Evolutionary conservation across 2,888 invertebrate species (phyloP).

Genomic region (Eumacrocentrus americanus): DNA sequence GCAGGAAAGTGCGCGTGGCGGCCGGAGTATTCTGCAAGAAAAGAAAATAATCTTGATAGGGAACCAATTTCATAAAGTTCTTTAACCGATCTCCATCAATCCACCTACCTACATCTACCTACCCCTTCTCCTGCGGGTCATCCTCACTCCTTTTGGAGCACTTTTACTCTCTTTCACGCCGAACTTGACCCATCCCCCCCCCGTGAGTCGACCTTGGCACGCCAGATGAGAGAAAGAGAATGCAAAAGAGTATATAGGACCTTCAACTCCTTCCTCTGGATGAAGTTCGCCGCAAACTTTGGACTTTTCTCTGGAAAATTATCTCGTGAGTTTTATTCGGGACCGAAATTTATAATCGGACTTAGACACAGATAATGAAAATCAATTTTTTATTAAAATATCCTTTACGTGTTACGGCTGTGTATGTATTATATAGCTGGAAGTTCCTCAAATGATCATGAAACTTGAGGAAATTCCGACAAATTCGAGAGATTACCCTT

Average conservation of each 20-base stretch:
- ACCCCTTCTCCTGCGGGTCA: constrained; percentile 33
- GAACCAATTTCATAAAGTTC: constrained; percentile 43
- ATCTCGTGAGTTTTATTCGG: constrained; percentile 38
- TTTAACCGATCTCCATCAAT: constrained; percentile 39
- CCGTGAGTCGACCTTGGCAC: constrained; percentile 36
- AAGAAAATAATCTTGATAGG: constrained; percentile 31
- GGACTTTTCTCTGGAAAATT: constrained; percentile 38
- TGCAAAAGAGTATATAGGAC: constrained; percentile 10
- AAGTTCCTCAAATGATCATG: not conserved
- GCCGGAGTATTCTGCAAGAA: constrained; percentile 21
- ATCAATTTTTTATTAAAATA: too few relatives aligned
- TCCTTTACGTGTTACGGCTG: too few relatives aligned
- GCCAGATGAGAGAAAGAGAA: constrained; percentile 25
- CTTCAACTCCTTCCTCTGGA: constrained; percentile 23
- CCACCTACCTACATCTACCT: constrained; percentile 34
- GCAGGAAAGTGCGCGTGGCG: constrained; percentile 5
- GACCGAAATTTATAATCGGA: constrained; percentile 39
- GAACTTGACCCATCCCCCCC: constrained; percentile 41
- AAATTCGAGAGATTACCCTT: constrained; percentile 13
- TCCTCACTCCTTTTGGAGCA: constrained; percentile 24
- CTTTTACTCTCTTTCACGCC: constrained; percentile 31
- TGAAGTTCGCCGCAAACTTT: constrained; percentile 28
- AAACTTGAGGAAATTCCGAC: constrained; percentile 5
- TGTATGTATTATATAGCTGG: not conserved
- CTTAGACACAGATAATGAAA: too few relatives aligned